Conservation (phyloP, 2,888 invertebrate genomes). For the Choreutis nemorana region DNA sequence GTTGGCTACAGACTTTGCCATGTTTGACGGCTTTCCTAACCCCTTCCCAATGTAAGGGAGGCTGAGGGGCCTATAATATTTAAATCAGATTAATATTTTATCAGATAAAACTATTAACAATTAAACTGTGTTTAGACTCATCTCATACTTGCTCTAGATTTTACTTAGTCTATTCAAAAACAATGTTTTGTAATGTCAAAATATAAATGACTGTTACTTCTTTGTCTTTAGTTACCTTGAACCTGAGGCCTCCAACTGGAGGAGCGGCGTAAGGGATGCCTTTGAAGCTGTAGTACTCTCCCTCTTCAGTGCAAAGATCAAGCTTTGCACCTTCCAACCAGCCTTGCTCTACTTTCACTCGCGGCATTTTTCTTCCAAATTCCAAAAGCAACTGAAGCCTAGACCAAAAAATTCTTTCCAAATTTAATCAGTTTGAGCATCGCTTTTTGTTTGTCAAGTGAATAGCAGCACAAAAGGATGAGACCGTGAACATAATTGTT, state of each 20-base stretch:
- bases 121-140: no score
- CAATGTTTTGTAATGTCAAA: not conserved
- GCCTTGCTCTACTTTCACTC: constrained; percentile 24
- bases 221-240: constrained; percentile 30
- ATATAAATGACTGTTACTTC: not conserved
- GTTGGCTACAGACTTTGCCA: constrained; percentile 25
- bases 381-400: no score
- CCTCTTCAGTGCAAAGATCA: constrained; percentile 18
- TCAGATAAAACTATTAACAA: not conserved
- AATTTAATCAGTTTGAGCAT: no score
- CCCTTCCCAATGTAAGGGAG: constrained; percentile 27
- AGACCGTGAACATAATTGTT: no score
- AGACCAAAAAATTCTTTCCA: no score
- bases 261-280: constrained; percentile 59
- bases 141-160: no score
- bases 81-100: not conserved
- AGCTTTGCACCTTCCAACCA: constrained; percentile 21
- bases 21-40: constrained; percentile 26
- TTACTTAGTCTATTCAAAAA: no score
- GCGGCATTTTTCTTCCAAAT: constrained; percentile 16
- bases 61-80: constrained; percentile 24
- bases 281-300: constrained; percentile 26
- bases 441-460: no score
- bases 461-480: no score
- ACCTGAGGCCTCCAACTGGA: constrained; percentile 48